phyloP scores from a whole-genome alignment of 2,888 invertebrate species.

The Andrena bicolor region DNA sequence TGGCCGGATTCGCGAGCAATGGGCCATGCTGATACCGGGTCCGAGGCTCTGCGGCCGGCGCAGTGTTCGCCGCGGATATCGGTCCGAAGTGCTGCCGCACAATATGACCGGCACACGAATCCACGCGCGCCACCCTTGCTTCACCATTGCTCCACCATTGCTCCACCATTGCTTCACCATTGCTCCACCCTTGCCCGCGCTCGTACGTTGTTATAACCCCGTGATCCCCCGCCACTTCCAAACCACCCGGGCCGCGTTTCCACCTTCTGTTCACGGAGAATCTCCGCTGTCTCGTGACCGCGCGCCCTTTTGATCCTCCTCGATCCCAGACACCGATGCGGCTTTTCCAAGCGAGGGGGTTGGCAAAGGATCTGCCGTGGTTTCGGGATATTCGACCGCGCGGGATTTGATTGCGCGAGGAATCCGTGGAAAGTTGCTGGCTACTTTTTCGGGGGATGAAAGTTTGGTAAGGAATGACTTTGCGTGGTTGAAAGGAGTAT shows the following conservation, averaged over 20 bases:
- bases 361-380: neutral
- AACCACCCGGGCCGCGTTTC: slow-evolving; percentile 35
- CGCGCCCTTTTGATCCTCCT: slow-evolving; percentile 21
- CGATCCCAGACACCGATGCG: slow-evolving; percentile 12
- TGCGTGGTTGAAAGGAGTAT: no score
- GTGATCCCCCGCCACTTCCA: slow-evolving; percentile 23
- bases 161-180: neutral
- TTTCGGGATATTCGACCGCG: slow-evolving; percentile 22
- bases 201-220: slow-evolving; percentile 26
- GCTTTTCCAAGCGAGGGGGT: neutral
- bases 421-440: slow-evolving; percentile 5
- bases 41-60: slow-evolving; percentile 62
- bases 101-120: slow-evolving; percentile 54
- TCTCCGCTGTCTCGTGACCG: slow-evolving; percentile 22
- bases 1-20: slow-evolving; percentile 84
- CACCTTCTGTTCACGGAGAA: slow-evolving; percentile 39
- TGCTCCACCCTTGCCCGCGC: neutral
- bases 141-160: no score
- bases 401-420: neutral
- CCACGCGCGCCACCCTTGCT: slow-evolving; percentile 9
- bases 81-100: slow-evolving; percentile 58
- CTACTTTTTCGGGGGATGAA: neutral
- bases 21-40: slow-evolving; percentile 83
- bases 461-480: no score
- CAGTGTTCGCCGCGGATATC: slow-evolving; percentile 72